Base-by-base conservation (phyloP, 2,888 invertebrate species). In the Lasioglossum malachurum region DNA sequence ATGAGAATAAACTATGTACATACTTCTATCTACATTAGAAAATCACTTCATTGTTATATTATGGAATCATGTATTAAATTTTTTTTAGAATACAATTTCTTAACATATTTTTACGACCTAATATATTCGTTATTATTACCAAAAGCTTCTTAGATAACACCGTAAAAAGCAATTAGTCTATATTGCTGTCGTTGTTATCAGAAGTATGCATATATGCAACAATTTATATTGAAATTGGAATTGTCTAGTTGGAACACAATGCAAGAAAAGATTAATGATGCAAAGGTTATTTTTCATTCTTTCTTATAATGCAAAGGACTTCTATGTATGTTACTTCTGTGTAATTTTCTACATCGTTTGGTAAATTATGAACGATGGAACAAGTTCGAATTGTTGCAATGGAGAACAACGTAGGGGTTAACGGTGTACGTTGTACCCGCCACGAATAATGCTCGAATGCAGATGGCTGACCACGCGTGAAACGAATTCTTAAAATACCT, bases 401-500 rank as follows among this genome's bases (percentile, higher is more conserved):
- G n/a, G 12, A 57, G 57, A 4, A n/a, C 23, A 57, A 12, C 12
- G 12, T 57, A 64, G 3, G 64, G 31, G 64, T 64, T 64, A 64
- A 76, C 80, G 64, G 82, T 78, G 67, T 38, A 69, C 12, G 44
- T n/a, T 16, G 41, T n/a, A 72, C 41, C 64, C 12, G 27, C 10
- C n/a, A 1, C 41, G 49, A 44, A 60, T 31, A 75, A 12, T 49
- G 46, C 12, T 46, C 60, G 38, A 27, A 75, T 35, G n/a, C 72
- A 77, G 60, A 16, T 69, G 72, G 41, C 14, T 41, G n/a, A 49
- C 41, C 3, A n/a, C 38, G 49, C 46, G 53, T n/a, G 35, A n/a
- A 23, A 35, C 19, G 67, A 46, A 38, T 46, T 72, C 71, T 23
- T 78, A 78, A 86, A 82, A 87, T 72, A 57, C 64, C 19, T n/a